Base-by-base conservation (phyloP, 2,888 invertebrate genomes). In the Tuberolachnus salignus region DNA sequence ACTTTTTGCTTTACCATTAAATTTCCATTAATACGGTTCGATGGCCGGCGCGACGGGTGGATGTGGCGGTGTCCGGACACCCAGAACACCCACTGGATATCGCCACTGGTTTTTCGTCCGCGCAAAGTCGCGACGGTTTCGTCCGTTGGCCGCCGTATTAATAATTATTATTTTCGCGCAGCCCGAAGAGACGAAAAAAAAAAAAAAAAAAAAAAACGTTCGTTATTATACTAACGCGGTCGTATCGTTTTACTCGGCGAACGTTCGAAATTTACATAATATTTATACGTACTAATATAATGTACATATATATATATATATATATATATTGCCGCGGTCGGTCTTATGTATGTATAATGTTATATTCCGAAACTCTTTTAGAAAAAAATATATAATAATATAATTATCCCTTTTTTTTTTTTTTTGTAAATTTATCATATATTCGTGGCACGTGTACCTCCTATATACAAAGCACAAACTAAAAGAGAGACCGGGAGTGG, bases 371-470 rank as follows among this genome's bases (percentile, higher is more conserved):
- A 73, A 63, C 63, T 73, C 42, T 51, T 73, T 53, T 63, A 11
- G 51, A 73, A 42, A 73, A 73, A 34, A 34, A 34, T 4, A 8
- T 19, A 51, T 42, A 42, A 61, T 51, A 49, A 73, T 63, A 19
- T 73, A 63, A 63, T 73, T 73, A 73, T 73, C 61, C 61, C 42
- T 51, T 73, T 73, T 67, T 49, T n/a, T n/a, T n/a, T n/a, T n/a
- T n/a, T n/a, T n/a, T n/a, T n/a, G n/a, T 61, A 51, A 63, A 73
- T 51, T 19, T 51, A 73, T 72, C 46, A 46, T 72, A 72, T 21
- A 61, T 70, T 42, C 57, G n/a, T 11, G 44, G 51, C 51, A 10
- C 73, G 63, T 51, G 34, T 9, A 42, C 34, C 51, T 34, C 3
- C 6, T 34, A 34, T 34, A 6, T 34, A 34, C 34, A 3, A 6